phyloP scores from a whole-genome alignment of 2,113 vertebrate species.

The Chionodraco myersi region DNA sequence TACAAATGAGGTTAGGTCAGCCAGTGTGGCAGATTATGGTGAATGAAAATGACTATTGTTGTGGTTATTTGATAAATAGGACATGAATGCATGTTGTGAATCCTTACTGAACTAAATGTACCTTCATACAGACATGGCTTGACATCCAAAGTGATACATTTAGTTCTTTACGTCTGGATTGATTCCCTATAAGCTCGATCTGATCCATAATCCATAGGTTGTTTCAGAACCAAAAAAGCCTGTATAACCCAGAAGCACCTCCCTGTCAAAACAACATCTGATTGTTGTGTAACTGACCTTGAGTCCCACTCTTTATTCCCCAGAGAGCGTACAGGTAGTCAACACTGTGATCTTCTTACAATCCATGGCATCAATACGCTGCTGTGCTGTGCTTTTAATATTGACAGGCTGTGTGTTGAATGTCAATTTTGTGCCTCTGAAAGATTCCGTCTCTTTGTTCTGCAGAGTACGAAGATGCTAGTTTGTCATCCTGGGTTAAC shows the following conservation, averaged over 20 bases:
- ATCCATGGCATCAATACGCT: constrained; percentile 39
- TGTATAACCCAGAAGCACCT: constrained; percentile 25
- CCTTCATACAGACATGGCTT: neutral
- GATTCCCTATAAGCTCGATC: constrained; percentile 28
- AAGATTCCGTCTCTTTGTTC: constrained; percentile 36
- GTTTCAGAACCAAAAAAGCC: constrained; percentile 30
- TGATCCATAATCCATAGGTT: constrained; percentile 14
- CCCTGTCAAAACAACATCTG: constrained; percentile 46
- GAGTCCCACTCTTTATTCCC: constrained; percentile 31
- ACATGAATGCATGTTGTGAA: neutral
- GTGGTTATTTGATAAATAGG: constrained; percentile 9
- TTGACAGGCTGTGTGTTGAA: constrained; percentile 23
- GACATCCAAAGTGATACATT: constrained; percentile 2
- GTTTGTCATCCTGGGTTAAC: constrained; percentile 93
- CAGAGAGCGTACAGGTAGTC: constrained; percentile 9
- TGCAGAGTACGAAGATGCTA: constrained; percentile 95
- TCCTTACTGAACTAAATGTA: constrained; percentile 5
- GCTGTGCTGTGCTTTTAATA: constrained; percentile 43
- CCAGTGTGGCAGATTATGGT: neutral
- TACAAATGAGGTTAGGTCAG: constrained; percentile 37
- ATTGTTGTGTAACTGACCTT: constrained; percentile 52
- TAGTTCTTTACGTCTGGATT: constrained; percentile 25
- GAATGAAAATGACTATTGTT: neutral
- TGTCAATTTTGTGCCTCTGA: constrained; percentile 49
- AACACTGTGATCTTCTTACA: constrained; percentile 51